Conservation (phyloP, 2,888 invertebrate species). For the Agriopis aurantiaria region DNA sequence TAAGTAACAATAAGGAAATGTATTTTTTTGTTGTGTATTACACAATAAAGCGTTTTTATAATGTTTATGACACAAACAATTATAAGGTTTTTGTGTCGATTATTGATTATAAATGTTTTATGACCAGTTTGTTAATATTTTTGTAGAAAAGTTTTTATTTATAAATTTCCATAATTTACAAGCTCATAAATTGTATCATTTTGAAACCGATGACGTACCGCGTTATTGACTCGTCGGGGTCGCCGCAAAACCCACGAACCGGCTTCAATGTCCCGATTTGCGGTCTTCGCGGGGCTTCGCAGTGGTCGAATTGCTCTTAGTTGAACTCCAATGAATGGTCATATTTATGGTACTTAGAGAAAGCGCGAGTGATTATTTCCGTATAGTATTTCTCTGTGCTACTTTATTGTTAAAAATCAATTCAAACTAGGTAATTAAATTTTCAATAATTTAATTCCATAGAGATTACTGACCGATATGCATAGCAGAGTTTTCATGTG, state of each 20-base stretch:
- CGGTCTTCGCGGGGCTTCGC: no score
- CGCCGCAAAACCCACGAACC: no score
- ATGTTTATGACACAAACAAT: slow-evolving; percentile 12
- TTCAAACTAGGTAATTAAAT: no score
- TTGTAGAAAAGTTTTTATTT: no score
- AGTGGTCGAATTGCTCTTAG: no score
- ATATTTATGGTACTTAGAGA: neutral
- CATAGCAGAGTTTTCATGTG: neutral
- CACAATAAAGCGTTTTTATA: slow-evolving; percentile 21
- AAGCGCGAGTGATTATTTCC: neutral
- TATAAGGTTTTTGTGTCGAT: neutral
- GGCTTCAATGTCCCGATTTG: no score
- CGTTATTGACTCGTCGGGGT: no score
- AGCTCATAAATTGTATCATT: no score
- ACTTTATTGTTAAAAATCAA: no score
- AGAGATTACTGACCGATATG: neutral
- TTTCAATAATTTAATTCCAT: no score
- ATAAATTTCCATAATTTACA: no score
- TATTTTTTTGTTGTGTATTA: slow-evolving; percentile 15
- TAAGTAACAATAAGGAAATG: slow-evolving; percentile 26
- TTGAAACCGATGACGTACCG: no score
- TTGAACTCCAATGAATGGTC: neutral
- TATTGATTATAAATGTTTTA: neutral
- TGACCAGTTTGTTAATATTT: neutral
- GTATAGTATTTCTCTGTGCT: neutral